Percentiles rank a stretch among this genome's conserved stretches.
Conservation (phyloP, 2,113 vertebrate species). For the Erinaceus europaeus region DNA sequence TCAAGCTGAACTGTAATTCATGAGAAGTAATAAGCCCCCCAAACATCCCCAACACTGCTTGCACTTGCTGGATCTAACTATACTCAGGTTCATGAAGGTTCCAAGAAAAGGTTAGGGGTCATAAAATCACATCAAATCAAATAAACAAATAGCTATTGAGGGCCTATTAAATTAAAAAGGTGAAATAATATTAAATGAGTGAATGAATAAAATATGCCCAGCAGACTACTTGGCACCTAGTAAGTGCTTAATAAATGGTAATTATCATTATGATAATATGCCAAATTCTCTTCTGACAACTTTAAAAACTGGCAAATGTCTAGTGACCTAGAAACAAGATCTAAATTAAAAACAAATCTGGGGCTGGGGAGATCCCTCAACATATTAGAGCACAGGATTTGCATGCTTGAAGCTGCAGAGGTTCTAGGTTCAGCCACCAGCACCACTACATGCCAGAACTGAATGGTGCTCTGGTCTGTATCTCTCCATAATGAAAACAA, state of each 20-base stretch:
- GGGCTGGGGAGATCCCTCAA: background rate
- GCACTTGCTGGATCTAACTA: conserved; percentile 66
- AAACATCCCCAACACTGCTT: conserved; percentile 61
- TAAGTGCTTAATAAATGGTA: conserved; percentile 34
- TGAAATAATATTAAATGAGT: conserved; percentile 38
- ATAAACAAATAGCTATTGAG: conserved; percentile 11
- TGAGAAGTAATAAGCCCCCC: conserved; percentile 80
- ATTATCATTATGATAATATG: conserved; percentile 22
- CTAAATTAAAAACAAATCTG: background rate
- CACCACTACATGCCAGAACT: too few species aligned
- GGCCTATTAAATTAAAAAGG: conserved; percentile 30
- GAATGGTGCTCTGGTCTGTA: too few species aligned
- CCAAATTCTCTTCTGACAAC: conserved; percentile 1
- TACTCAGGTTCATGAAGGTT: conserved; percentile 51
- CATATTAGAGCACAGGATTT: background rate
- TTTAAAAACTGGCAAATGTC: conserved; percentile 35
- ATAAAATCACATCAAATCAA: conserved; percentile 43
- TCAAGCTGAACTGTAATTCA: conserved; percentile 76
- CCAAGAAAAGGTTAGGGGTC: conserved; percentile 4
- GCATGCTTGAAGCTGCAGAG: background rate
- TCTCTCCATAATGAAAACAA: too few species aligned
- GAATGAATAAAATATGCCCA: conserved; percentile 26
- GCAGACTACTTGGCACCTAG: background rate
- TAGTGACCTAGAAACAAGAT: conserved; percentile 9
- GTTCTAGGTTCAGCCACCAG: too few species aligned